Conservation (phyloP, 2,797 vertebrate species). For the Gadopsis bispinosus region DNA sequence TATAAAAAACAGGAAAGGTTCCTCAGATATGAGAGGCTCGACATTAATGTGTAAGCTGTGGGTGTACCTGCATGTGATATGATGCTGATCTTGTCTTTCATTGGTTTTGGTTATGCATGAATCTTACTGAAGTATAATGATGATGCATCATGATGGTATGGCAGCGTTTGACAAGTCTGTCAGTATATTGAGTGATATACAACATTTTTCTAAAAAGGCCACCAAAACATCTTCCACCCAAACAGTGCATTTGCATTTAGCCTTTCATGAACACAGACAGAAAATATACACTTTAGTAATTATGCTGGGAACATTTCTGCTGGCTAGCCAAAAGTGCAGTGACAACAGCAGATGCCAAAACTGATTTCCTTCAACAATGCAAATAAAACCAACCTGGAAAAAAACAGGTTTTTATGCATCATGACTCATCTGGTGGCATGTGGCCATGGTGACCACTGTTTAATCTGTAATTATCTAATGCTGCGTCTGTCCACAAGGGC, state of each 20-base stretch:
- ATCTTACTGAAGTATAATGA: too few relatives aligned
- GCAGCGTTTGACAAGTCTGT: too few relatives aligned
- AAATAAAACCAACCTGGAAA: conserved; percentile 22
- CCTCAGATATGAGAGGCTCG: too few relatives aligned
- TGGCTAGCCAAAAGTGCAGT: conserved; percentile 1
- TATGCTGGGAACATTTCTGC: neutral
- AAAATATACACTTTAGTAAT: conserved; percentile 3
- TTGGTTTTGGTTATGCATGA: neutral
- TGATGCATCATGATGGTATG: too few relatives aligned
- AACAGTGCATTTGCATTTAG: neutral
- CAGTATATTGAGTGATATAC: too few relatives aligned
- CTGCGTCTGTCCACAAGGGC: conserved; percentile 64
- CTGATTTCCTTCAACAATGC: conserved; percentile 10
- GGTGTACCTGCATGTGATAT: neutral
- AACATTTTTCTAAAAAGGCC: neutral
- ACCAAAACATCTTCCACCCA: neutral
- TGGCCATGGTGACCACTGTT: conserved; percentile 61
- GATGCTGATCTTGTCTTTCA: neutral
- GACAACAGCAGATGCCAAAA: conserved; percentile 10
- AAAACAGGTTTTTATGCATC: conserved; percentile 34
- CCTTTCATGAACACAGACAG: neutral
- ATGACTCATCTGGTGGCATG: conserved; percentile 69
- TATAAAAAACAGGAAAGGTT: neutral
- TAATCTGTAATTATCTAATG: conserved; percentile 75
- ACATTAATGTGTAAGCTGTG: too few relatives aligned